These are phyloP conservation scores for Sebastes aleutianus DNA, from an alignment of 2,797 vertebrate species.

Conservation along the genomic window DNA sequence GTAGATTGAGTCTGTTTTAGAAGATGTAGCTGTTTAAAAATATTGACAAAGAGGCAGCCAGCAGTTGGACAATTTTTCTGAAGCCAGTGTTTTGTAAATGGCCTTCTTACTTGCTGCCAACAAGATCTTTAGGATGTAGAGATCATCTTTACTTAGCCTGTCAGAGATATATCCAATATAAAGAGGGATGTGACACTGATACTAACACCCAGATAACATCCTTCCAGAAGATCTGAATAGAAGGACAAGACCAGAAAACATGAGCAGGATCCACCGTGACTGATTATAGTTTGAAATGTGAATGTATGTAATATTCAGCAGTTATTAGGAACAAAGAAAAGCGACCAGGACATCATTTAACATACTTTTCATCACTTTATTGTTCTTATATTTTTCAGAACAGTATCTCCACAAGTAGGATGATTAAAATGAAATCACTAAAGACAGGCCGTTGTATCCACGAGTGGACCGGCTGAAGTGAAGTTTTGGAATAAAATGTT, in stretches of 20 bases:
- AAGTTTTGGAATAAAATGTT: constrained; percentile 64
- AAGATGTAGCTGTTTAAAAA: no score
- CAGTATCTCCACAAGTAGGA: not conserved
- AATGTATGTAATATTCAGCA: not conserved
- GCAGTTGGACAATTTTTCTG: no score
- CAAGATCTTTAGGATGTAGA: not conserved
- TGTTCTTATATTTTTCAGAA: constrained; percentile 26
- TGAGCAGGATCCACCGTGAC: not conserved
- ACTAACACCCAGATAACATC: not conserved
- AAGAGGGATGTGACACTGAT: not conserved
- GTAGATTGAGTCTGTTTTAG: no score
- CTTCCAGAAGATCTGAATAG: no score
- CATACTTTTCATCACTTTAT: constrained; percentile 46
- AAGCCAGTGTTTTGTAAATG: no score
- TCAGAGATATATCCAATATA: not conserved
- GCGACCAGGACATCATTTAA: not conserved
- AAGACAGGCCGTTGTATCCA: not conserved
- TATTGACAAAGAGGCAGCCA: no score
- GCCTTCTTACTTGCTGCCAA: no score
- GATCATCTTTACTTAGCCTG: not conserved
- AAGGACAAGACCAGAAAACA: no score
- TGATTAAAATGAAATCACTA: not conserved
- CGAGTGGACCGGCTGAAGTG: not conserved
- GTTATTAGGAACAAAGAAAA: not conserved
- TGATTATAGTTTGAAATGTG: not conserved